These are phyloP conservation scores for Panthera tigris DNA, from an alignment of 2,113 vertebrate species.

Conservation along the genomic window DNA sequence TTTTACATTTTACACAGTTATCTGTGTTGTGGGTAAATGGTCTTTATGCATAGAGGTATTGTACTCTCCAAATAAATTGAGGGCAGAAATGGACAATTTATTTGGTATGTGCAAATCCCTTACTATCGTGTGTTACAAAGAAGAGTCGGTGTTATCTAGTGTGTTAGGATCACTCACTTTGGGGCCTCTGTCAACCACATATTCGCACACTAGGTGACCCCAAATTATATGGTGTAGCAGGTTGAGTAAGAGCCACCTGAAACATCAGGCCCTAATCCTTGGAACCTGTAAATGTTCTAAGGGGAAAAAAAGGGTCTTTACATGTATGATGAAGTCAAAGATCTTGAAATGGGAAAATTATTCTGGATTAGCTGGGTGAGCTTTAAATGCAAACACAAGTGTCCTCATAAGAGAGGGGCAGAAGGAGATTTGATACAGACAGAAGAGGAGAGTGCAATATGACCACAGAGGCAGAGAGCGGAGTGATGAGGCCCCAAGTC, in stretches of 20 bases:
- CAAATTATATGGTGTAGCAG: neutral
- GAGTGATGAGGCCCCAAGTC: neutral
- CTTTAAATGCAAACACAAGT: neutral
- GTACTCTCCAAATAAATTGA: neutral
- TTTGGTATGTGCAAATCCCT: neutral
- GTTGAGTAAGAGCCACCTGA: neutral
- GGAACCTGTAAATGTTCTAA: neutral
- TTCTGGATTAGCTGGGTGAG: neutral
- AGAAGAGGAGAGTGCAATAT: neutral
- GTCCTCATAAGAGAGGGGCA: neutral
- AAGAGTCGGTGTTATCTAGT: neutral
- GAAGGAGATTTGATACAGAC: neutral
- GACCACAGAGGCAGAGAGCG: neutral
- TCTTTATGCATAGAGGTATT: neutral
- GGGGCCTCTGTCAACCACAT: neutral
- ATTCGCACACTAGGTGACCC: neutral
- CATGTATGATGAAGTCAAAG: neutral
- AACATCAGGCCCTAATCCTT: neutral
- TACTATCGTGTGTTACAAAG: neutral
- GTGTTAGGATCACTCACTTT: neutral
- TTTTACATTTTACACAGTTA: neutral
- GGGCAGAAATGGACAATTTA: neutral
- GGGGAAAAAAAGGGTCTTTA: neutral
- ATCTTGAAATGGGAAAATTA: neutral
- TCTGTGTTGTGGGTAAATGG: neutral